A percentile compares a stretch with the other conserved stretches of the same genome.
phyloP scores from a whole-genome alignment of 2,113 vertebrate species.

The Nanorana parkeri region DNA sequence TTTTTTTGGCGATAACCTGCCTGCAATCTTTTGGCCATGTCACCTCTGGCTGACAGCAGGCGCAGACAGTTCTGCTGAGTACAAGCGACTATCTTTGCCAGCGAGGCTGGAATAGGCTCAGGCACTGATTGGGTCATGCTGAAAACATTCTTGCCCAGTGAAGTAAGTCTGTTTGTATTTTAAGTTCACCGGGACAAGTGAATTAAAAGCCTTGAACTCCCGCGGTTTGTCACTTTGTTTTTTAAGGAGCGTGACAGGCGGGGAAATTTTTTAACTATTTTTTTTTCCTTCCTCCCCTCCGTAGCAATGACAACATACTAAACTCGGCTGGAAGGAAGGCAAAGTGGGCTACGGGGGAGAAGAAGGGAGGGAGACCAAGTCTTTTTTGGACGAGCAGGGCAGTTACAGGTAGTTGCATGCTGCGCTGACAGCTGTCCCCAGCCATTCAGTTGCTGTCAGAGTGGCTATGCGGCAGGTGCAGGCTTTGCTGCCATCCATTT shows the following conservation, averaged over 20 bases:
- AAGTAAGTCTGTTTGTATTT: slow-evolving; percentile 84
- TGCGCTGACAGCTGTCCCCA: slow-evolving; percentile 76
- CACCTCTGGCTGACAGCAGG: slow-evolving; percentile 79
- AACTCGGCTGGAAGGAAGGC: slow-evolving; percentile 65
- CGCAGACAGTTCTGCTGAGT: slow-evolving; percentile 90
- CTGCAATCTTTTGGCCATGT: slow-evolving; percentile 74
- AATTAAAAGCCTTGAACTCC: slow-evolving; percentile 78
- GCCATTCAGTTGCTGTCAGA: slow-evolving; percentile 74
- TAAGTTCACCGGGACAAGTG: slow-evolving; percentile 80
- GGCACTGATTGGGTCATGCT: slow-evolving; percentile 80
- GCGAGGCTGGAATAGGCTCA: slow-evolving; percentile 89
- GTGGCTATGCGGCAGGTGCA: slow-evolving; percentile 81
- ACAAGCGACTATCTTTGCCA: slow-evolving; percentile 92
- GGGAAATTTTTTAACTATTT: too few species aligned
- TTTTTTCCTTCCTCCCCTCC: slow-evolving; percentile 62
- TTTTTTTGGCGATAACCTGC: slow-evolving; percentile 71
- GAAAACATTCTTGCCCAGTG: slow-evolving; percentile 85
- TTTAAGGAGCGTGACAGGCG: slow-evolving; percentile 76
- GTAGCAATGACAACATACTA: slow-evolving; percentile 72
- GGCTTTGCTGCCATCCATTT: slow-evolving; percentile 72
- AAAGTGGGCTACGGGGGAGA: slow-evolving; percentile 67
- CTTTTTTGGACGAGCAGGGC: slow-evolving; percentile 67
- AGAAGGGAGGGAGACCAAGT: slow-evolving; percentile 68
- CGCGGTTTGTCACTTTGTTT: slow-evolving; percentile 69
- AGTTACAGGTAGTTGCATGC: slow-evolving; percentile 80